phyloP scores from a whole-genome alignment of 2,888 invertebrate species.

The Latheticus oryzae region DNA sequence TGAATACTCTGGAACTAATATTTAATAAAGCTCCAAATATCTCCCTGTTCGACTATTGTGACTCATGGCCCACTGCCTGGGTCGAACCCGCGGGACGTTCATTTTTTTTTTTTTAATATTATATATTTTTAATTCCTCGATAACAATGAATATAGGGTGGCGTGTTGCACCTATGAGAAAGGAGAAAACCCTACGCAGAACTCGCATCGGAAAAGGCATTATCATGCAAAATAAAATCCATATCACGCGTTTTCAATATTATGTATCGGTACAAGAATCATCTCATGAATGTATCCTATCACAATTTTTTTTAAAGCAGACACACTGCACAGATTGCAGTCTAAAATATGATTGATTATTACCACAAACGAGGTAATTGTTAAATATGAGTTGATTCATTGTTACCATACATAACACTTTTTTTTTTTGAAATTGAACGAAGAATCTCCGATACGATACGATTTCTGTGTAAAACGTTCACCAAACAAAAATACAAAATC shows the following conservation, averaged over 20 bases:
- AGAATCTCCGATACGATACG: conserved; percentile 17
- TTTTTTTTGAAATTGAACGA: not conserved
- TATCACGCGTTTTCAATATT: conserved; percentile 29
- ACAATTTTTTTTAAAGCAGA: conserved; percentile 20
- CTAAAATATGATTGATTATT: conserved; percentile 7
- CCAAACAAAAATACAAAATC: conserved; percentile 48
- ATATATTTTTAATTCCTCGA: conserved; percentile 41
- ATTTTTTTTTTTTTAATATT: conserved; percentile 45
- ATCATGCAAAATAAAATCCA: conserved; percentile 17
- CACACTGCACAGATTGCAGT: conserved; percentile 6
- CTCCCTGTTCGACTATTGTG: conserved; percentile 62
- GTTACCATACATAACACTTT: conserved; percentile 1
- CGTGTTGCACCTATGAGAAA: conserved; percentile 51
- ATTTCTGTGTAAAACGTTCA: conserved; percentile 19
- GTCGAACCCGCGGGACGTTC: conserved; percentile 58
- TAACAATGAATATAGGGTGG: conserved; percentile 53
- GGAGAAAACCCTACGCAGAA: conserved; percentile 43
- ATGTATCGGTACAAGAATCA: conserved; percentile 5
- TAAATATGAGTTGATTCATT: conserved; percentile 3
- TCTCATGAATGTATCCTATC: conserved; percentile 10
- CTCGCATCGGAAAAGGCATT: conserved; percentile 22
- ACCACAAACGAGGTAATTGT: conserved; percentile 5
- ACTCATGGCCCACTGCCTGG: conserved; percentile 59
- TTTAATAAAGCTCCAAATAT: conserved; percentile 60
- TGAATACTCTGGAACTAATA: conserved; percentile 52